Conservation (phyloP, 30 jellyfish, hydroid and myxozoan genomes). For the Cassiopea xamachana region DNA sequence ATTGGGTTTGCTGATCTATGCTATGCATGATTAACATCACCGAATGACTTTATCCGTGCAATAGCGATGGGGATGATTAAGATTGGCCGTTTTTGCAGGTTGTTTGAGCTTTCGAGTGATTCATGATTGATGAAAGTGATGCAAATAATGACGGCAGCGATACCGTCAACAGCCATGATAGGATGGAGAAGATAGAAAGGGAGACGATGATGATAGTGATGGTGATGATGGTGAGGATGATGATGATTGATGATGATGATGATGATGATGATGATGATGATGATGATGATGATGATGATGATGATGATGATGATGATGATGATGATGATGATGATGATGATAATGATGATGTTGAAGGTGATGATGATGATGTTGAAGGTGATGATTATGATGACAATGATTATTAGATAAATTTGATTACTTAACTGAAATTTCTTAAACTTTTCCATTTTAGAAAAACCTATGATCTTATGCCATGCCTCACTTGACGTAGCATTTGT, state of each 20-base stretch:
- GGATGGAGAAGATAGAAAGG: not conserved
- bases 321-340: not conserved
- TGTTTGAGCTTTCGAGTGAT: too few relatives aligned
- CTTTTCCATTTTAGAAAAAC: slow-evolving; percentile 27
- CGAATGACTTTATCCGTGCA: too few relatives aligned
- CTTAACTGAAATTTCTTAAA: not conserved
- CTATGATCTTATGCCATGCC: slow-evolving; percentile 62
- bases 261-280: slow-evolving; percentile 1
- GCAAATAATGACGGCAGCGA: not conserved
- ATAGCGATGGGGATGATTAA: too few relatives aligned
- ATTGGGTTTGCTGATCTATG: not conserved
- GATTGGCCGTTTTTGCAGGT: too few relatives aligned
- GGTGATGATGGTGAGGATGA: not conserved
- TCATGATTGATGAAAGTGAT: not conserved
- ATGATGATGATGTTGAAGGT: not conserved
- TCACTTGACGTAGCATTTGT: slow-evolving; percentile 79
- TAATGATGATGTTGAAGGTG: not conserved
- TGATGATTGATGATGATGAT: not conserved
- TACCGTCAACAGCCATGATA: not conserved
- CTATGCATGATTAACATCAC: too few relatives aligned
- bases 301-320: not conserved
- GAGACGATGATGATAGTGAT: not conserved
- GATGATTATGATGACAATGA: not conserved
- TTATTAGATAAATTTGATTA: not conserved
- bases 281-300: slow-evolving; percentile 6